Evolutionary conservation across 2,113 vertebrate genomes (phyloP), one percentile per base, ranked within the genome.

Genomic region (Halichoeres trimaculatus): DNA sequence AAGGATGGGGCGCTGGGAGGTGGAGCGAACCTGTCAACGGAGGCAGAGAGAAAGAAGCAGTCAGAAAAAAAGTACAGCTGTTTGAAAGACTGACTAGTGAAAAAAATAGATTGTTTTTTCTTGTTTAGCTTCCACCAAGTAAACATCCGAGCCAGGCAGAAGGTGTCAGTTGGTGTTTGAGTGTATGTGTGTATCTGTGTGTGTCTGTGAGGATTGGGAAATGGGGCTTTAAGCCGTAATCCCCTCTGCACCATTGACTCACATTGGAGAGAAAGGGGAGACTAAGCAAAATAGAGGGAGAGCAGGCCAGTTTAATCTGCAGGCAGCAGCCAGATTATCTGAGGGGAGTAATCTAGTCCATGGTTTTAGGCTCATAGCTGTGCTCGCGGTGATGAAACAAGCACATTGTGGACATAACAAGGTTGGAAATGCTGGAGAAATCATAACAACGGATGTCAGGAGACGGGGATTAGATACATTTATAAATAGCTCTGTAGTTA

Each of bases 1-100:
- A 99, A 99, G 0, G 96, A 94, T 0, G 95, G 93, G 0, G 91
- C 93, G 16, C 67, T 95, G 58, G 88, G 84, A 55, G 95, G 90
- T 59, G 94, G 94, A 30, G 95, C 96, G 55, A 98, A 99, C 65
- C 97, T 99, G 91, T 12, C 76, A 72, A n/a, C 17, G 20, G n/a
- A 60, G 50, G 60, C 22, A 58, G 48, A 69, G 2, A 56, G 52
- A 35, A 10, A 16, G 16, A 26, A 5, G 26, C 36, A n/a, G 20
- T 17, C 2, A 12, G 48, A 24, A 17, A 45, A 61, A 57, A 6
- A 0, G 30, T 7, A 55, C 2, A 36, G 51, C 13, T 30, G 30
- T 30, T 30, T 30, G 3, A 30, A 30, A 30, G 3, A 30, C 30
- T 30, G 6, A 30, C 30, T 4, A 30, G 30, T 30, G 6, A 30